Evolutionary conservation across 2,888 invertebrate species (phyloP).

Genomic region (Brenthis daphne): DNA sequence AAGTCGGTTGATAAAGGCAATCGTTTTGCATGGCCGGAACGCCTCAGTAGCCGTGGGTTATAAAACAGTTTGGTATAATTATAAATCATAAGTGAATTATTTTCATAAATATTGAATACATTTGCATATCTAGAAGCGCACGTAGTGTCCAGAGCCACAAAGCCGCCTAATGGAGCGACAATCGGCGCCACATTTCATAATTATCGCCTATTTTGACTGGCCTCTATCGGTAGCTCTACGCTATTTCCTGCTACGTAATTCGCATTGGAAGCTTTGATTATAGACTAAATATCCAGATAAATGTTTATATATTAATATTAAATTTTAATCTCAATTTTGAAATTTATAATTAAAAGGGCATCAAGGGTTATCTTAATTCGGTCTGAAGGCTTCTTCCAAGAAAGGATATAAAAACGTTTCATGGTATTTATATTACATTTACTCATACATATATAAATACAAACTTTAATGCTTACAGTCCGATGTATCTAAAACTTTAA

Average conservation of each 20-base stretch:
- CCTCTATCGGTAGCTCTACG: constrained; percentile 69
- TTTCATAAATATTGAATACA: constrained; percentile 49
- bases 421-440: too few relatives aligned
- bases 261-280: constrained; percentile 46
- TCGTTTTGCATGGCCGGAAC: background rate
- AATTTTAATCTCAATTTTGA: background rate
- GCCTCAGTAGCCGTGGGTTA: constrained; percentile 15
- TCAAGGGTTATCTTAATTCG: too few relatives aligned
- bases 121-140: constrained; percentile 69
- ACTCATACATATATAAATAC: too few relatives aligned
- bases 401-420: too few relatives aligned
- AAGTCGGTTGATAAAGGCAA: too few relatives aligned
- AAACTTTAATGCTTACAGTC: too few relatives aligned
- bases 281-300: constrained; percentile 1
- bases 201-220: constrained; percentile 79
- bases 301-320: constrained; percentile 1
- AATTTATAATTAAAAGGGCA: too few relatives aligned
- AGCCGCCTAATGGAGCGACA: constrained; percentile 75
- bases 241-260: constrained; percentile 47
- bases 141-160: constrained; percentile 62
- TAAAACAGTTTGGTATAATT: constrained; percentile 19
- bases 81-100: constrained; percentile 40
- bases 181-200: constrained; percentile 78
- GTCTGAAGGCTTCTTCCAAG: too few relatives aligned
- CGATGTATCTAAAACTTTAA: too few relatives aligned